Base-by-base conservation (phyloP, 2,797 vertebrate genomes). In the Zenarchopterus dispar region DNA sequence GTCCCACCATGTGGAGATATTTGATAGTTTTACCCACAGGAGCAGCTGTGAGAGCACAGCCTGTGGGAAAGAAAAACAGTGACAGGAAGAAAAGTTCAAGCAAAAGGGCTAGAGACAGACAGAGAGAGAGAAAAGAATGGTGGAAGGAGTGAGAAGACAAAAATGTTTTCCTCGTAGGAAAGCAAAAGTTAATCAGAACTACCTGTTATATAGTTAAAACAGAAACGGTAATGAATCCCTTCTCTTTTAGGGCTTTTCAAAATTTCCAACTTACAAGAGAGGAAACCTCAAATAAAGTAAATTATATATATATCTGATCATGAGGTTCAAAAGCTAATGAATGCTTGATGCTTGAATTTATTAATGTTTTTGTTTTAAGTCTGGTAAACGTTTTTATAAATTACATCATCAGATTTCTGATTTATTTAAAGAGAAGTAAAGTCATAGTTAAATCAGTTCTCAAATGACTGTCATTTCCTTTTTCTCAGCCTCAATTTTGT, bases 1-100 rank as follows among this genome's bases (percentile, higher is more conserved):
- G 42, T 74, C 69, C 26, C 58, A 31, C 57, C 70, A 64, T 50
- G 50, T 73, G 73, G 73, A 76, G 87, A 86, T 59, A 81, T 79
- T 67, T 73, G 80, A 84, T 84, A 70, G 54, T 81, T 78, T 82
- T 84, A 81, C 87, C 87, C 87, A 86, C 50, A 84, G 73, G 73
- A 86, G 80, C 85, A 78, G 48, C 82, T 85, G 84, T 82, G 79
- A 65, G 77, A 82, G 52, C 39, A 5, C 65, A 76, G 82, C 62
- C 77, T 84, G 85, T 80, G 87, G 81, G 82, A 88, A 84, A 85
- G 72, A 36, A 87, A 84, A 83, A 71, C 72, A 68, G 44, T 1
- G 53, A 63, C 70, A 72, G 78, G 73, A 67, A 73, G 77, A 64
- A 63, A 64, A 72, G 70, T 69, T 83, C 61, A 71, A 56, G 57